Evolutionary conservation across 1,140 invertebrate species (phyloP).

Genomic region (Macrocentrus cingulum): DNA sequence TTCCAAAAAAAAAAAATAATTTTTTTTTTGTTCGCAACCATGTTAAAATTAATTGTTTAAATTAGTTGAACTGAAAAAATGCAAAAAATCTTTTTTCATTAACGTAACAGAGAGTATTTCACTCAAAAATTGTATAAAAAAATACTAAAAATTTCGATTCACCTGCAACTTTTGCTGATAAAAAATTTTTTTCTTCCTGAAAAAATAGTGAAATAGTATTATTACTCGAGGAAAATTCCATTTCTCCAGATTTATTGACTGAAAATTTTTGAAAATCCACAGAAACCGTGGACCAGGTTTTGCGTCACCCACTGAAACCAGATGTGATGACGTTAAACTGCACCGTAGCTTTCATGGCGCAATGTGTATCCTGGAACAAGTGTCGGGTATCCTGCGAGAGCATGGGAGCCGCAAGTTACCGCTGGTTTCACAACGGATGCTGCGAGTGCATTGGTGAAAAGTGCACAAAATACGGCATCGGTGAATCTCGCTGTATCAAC

Average conservation of each 20-base stretch:
- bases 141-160: too few relatives aligned
- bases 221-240: background rate
- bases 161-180: too few relatives aligned
- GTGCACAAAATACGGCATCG: constrained; percentile 90
- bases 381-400: constrained; percentile 79
- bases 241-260: constrained; percentile 6
- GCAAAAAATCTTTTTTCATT: too few relatives aligned
- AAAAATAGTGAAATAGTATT: constrained; percentile 1
- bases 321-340: constrained; percentile 79
- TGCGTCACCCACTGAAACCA: constrained; percentile 61
- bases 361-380: constrained; percentile 88
- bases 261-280: constrained; percentile 32
- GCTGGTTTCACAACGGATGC: constrained; percentile 95
- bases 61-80: too few relatives aligned
- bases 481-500: constrained; percentile 70
- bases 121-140: too few relatives aligned
- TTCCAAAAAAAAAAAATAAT: too few relatives aligned
- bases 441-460: constrained; percentile 90
- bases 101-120: too few relatives aligned
- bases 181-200: too few relatives aligned
- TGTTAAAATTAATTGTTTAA: too few relatives aligned
- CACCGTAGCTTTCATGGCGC: constrained; percentile 88
- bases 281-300: constrained; percentile 69
- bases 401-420: constrained; percentile 73
- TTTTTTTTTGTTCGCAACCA: too few relatives aligned